Percentiles rank a stretch among this genome's conserved stretches.
These are phyloP conservation scores for Esox niger DNA, from an alignment of 2,113 vertebrate species.

Conservation along the genomic window DNA sequence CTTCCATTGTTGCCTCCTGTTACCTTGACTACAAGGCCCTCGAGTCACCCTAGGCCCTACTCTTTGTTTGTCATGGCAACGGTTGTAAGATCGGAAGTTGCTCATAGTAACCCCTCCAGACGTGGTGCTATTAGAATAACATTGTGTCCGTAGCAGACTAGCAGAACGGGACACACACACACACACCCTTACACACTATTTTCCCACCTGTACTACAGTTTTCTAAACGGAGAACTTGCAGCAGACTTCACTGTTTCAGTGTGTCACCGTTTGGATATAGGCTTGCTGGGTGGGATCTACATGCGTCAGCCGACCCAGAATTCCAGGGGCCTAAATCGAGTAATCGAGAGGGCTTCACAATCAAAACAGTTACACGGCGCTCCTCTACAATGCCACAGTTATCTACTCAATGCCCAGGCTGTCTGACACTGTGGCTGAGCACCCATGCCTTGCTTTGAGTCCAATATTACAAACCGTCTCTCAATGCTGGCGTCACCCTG, in stretches of 20 bases:
- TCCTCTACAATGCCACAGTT: conserved; percentile 1
- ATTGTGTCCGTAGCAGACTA: conserved; percentile 17
- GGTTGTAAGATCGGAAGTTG: conserved; percentile 53
- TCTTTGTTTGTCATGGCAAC: conserved; percentile 73
- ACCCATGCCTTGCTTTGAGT: conserved; percentile 19
- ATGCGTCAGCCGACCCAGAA: not conserved
- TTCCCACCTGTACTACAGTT: conserved; percentile 24
- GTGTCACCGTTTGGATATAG: conserved; percentile 24
- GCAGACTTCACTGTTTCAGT: conserved; percentile 12
- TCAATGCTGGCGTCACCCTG: conserved; percentile 11
- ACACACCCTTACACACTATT: conserved; percentile 23
- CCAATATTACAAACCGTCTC: conserved; percentile 21
- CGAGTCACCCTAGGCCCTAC: conserved; percentile 34
- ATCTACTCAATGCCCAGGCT: conserved; percentile 5
- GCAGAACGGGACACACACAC: conserved; percentile 1
- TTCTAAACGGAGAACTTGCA: not conserved
- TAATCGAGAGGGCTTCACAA: conserved; percentile 16
- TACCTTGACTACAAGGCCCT: conserved; percentile 50
- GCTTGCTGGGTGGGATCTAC: conserved; percentile 26
- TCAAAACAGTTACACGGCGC: not conserved
- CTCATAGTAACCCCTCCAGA: conserved; percentile 57
- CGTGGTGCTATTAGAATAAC: conserved; percentile 57
- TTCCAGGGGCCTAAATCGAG: not conserved
- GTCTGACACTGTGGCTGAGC: conserved; percentile 5
- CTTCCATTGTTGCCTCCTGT: conserved; percentile 59